phyloP scores from a whole-genome alignment of 1,140 invertebrate genomes.

The Halictus rubicundus region DNA sequence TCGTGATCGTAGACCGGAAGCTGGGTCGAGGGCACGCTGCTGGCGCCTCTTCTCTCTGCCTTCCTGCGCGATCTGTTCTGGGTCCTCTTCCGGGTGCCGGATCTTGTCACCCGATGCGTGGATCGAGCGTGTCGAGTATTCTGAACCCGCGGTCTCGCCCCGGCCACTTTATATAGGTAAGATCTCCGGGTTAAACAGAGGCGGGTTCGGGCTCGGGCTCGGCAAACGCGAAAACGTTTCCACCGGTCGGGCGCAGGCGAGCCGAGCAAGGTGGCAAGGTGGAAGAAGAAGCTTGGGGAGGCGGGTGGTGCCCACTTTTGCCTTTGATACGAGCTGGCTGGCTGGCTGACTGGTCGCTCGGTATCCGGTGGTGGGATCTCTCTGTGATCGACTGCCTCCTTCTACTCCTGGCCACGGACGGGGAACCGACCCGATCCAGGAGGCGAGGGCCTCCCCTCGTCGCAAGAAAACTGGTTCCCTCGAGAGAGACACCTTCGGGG shows the following conservation, averaged over 20 bases:
- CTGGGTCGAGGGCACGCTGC: neutral
- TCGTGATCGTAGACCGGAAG: neutral
- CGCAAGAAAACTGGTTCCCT: conserved; percentile 63
- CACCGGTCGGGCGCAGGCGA: neutral
- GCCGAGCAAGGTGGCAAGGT: too few species aligned
- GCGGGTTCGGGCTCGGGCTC: neutral
- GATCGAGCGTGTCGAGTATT: conserved; percentile 76
- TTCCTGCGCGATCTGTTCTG: conserved; percentile 11
- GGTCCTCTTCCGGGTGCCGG: neutral
- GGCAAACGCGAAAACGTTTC: neutral
- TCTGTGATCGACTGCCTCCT: conserved; percentile 17
- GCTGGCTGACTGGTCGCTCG: conserved; percentile 32
- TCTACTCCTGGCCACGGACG: conserved; percentile 18
- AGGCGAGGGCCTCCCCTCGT: conserved; percentile 41
- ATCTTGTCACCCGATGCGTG: conserved; percentile 61
- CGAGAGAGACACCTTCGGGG: conserved; percentile 19
- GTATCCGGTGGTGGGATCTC: conserved; percentile 39
- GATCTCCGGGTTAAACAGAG: conserved; percentile 64
- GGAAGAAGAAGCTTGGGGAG: conserved; percentile 36
- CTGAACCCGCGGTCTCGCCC: conserved; percentile 77
- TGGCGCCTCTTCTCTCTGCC: conserved; percentile 9
- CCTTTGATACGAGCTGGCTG: conserved; percentile 52
- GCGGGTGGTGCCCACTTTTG: conserved; percentile 61
- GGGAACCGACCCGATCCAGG: conserved; percentile 28
- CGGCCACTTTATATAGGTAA: conserved; percentile 79